These are phyloP conservation scores for Odocoileus virginianus DNA, from an alignment of 2,113 vertebrate species.

Conservation along the genomic window DNA sequence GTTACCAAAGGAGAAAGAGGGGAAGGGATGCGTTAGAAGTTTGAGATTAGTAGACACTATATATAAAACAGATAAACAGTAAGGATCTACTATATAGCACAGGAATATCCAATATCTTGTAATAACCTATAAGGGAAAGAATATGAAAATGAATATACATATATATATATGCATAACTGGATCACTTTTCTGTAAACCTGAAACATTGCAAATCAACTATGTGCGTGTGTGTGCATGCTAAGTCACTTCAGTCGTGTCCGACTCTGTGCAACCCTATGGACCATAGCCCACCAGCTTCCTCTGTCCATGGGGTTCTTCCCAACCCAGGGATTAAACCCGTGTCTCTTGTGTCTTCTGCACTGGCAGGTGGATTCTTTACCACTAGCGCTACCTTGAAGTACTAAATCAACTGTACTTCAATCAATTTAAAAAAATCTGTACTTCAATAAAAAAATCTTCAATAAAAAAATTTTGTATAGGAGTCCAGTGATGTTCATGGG, in stretches of 20 bases:
- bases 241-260: neutral
- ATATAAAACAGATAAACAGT: neutral
- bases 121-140: neutral
- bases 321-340: neutral
- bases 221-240: neutral
- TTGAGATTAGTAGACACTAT: neutral
- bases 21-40: neutral
- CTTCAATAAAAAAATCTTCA: neutral
- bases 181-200: neutral
- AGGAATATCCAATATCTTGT: neutral
- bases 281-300: neutral
- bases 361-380: neutral
- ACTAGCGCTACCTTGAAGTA: neutral
- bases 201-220: neutral
- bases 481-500: neutral
- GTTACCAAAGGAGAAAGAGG: neutral
- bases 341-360: neutral
- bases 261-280: neutral
- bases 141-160: neutral
- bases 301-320: neutral
- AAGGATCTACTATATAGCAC: neutral
- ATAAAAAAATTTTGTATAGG: neutral
- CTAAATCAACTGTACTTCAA: neutral
- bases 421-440: neutral
- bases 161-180: neutral